Base-by-base conservation (phyloP, 2,113 vertebrate species). In the Pungitius pungitius region DNA sequence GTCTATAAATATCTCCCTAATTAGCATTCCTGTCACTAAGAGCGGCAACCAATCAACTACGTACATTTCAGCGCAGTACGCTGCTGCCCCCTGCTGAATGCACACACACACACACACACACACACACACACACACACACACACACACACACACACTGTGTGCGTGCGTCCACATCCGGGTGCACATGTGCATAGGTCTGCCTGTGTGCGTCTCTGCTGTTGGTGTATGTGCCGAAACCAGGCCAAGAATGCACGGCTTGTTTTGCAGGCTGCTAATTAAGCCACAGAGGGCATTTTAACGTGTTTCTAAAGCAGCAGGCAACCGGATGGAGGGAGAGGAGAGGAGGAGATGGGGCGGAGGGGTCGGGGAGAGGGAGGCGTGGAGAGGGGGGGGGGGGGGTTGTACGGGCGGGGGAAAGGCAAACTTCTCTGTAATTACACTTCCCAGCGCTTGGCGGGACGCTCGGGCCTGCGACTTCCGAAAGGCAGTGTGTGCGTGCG, bases 201-300 rank as follows among this genome's bases (percentile, higher is more conserved):
- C 27, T 20, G 55, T 40, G 60, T 67, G 81, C 59, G 33, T 35
- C 33, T 35, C 33, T 35, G 6, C 33, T 6, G 33, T 5, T 35
- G 33, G 33, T 35, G 64, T 64, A 61, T 69, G 85, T 87, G 82
- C 68, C 75, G 59, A 84, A 84, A 80, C 78, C 77, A 76, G 84
- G 79, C 79, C 83, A 92, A 92, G 92, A 93, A 94, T 92, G 93
- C 89, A 60, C 49, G 73, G 87, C 84, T 92, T 90, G 91, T 91
- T 92, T 87, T 90, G 87, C 86, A 91, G 90, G 82, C 89, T 85
- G 89, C 91, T 93, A 92, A 94, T 94, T 93, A 94, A 93, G 90
- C 89, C 86, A 67, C 81, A 85, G 86, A 88, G 84, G 87, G 88
- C 82, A 77, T 93, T 94, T 93, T 90, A 93, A 93, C 82, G 75